Evolutionary conservation across 2,113 vertebrate species (phyloP), one percentile per base, ranked within the genome.

Genomic region (Lutjanus erythropterus): DNA sequence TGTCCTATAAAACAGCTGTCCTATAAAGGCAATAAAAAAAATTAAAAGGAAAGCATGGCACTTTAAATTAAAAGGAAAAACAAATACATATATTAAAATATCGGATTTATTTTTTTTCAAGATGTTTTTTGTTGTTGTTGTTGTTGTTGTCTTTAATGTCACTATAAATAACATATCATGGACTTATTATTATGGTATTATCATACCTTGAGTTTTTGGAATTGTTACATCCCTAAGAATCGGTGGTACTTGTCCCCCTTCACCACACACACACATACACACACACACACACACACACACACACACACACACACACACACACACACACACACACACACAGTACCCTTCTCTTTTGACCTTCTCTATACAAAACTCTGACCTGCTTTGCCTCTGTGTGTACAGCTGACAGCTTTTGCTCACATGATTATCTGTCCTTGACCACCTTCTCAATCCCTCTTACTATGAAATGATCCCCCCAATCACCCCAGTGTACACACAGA

Each of bases 331-430:
- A 47, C 12, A 42, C 18, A 59, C 44, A 84, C 2, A 27, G 25
- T 66, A 52, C 59, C 73, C 50, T 73, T 82, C 52, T 77, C 35
- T 68, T 80, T 62, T 84, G 77, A 87, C 88, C 88, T 88, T 90
- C 62, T 81, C 70, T 71, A 66, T 65, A 41, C 53, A 88, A 75
- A 81, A 70, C 76, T 86, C 18, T 87, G 84, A 81, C 84, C 88
- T 87, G 83, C 87, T 90, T 88, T 90, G 86, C 81, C 73, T 90
- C 66, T 85, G 91, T 91, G 85, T 93, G 80, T 88, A 89, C 89
- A 91, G 92, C 93, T 94, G 91, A 93, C 86, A 91, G 92, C 86
- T 89, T 82, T 83, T 64, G 88, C 84, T 81, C 87, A 31, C 50
- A 88, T 90, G 88, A 94, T 92, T 89, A 78, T 90, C 82, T 89